Percentiles rank a stretch among this genome's conserved stretches.
Evolutionary conservation across 2,888 invertebrate genomes (phyloP).

Genomic region (Luffia ferchaultella): DNA sequence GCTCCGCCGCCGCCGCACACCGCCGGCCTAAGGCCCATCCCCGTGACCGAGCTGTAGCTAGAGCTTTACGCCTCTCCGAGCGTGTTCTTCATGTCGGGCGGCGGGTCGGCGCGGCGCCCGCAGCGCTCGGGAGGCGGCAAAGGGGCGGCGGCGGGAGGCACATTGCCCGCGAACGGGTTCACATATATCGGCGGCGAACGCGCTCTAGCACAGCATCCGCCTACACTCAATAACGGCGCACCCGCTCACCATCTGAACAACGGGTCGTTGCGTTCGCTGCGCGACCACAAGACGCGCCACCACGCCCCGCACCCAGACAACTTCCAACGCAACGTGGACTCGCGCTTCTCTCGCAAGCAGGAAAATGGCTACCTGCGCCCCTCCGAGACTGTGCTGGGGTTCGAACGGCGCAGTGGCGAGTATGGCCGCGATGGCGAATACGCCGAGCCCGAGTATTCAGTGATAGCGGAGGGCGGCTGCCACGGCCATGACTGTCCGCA

Average conservation of each 20-base stretch:
- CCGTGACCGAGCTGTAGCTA: slow-evolving; percentile 95
- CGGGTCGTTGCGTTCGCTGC: slow-evolving; percentile 56
- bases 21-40: slow-evolving; percentile 72
- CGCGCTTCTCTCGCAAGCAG: slow-evolving; percentile 58
- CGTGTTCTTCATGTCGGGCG: slow-evolving; percentile 78
- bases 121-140: slow-evolving; percentile 51
- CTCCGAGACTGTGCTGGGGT: slow-evolving; percentile 51
- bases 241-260: slow-evolving; percentile 56
- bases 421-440: slow-evolving; percentile 40
- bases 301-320: slow-evolving; percentile 52
- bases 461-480: slow-evolving; percentile 51
- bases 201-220: slow-evolving; percentile 61
- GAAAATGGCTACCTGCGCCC: slow-evolving; percentile 59
- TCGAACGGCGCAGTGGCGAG: slow-evolving; percentile 29
- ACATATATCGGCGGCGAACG: slow-evolving; percentile 76
- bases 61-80: slow-evolving; percentile 91
- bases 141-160: slow-evolving; percentile 65
- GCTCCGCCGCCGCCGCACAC: slow-evolving; percentile 51
- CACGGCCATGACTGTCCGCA: slow-evolving; percentile 51
- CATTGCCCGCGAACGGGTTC: slow-evolving; percentile 77
- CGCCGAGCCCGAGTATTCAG: slow-evolving; percentile 60
- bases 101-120: slow-evolving; percentile 59
- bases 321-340: slow-evolving; percentile 58
- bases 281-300: slow-evolving; percentile 55
- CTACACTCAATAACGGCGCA: slow-evolving; percentile 60